Percentiles rank a stretch among this genome's conserved stretches.
Evolutionary conservation across 2,797 vertebrate species (phyloP).

Genomic region (Scleropages formosus): DNA sequence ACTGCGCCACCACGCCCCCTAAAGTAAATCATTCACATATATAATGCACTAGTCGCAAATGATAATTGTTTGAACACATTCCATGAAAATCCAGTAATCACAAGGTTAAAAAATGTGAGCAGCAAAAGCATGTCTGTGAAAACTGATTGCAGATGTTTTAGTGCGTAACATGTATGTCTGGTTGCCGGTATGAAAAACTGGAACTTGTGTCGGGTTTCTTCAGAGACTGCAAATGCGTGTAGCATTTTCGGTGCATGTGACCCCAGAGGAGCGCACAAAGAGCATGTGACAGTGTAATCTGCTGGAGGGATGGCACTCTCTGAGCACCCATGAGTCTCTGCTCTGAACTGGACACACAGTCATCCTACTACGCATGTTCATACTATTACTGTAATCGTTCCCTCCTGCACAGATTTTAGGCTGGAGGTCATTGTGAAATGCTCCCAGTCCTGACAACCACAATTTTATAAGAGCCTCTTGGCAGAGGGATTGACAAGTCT

Average conservation of each 20-base stretch:
- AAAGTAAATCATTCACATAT: no score
- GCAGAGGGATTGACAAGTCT: no score
- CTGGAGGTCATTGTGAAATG: neutral
- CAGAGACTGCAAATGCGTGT: no score
- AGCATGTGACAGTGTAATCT: neutral
- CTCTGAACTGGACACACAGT: neutral
- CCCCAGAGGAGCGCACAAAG: neutral
- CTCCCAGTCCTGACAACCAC: neutral
- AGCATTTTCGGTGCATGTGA: slow-evolving; percentile 5
- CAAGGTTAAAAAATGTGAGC: no score
- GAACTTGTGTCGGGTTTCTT: neutral
- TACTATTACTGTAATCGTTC: neutral
- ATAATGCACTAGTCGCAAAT: no score
- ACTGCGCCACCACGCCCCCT: no score
- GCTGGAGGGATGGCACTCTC: neutral
- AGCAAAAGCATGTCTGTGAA: neutral
- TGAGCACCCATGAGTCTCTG: neutral
- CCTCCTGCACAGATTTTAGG: neutral
- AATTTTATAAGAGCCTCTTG: neutral
- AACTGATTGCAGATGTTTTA: neutral
- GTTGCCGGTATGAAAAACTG: no score
- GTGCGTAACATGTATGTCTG: neutral
- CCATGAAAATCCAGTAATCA: neutral
- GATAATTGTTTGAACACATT: neutral
- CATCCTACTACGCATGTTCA: neutral